phyloP scores from a whole-genome alignment of 2,113 vertebrate species.

The Pterocles orientalis region DNA sequence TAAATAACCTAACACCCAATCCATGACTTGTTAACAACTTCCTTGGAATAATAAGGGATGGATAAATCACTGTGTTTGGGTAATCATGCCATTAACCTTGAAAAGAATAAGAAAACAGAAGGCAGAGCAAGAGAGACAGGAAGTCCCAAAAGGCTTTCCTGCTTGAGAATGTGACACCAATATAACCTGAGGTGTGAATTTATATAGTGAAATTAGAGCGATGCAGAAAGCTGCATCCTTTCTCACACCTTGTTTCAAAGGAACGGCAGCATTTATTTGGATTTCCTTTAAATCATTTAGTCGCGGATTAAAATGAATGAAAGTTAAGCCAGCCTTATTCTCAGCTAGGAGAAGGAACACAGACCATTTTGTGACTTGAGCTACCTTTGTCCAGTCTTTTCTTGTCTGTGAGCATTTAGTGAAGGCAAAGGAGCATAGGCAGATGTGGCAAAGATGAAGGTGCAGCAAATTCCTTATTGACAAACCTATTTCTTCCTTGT shows the following conservation, averaged over 20 bases:
- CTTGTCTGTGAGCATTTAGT: neutral
- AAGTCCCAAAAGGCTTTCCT: constrained; percentile 13
- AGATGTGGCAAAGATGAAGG: neutral
- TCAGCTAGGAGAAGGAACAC: neutral
- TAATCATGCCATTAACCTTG: constrained; percentile 14
- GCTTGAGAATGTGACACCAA: neutral
- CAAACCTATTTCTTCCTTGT: neutral
- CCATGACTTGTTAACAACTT: constrained; percentile 60
- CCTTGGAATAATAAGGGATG: constrained; percentile 56
- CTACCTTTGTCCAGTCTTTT: neutral
- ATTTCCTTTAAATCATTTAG: neutral
- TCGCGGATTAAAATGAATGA: neutral
- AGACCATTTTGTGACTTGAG: neutral
- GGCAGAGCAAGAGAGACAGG: neutral
- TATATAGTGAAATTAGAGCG: neutral
- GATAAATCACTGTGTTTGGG: constrained; percentile 51
- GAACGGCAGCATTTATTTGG: neutral
- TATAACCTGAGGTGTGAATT: neutral
- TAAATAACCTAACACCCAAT: constrained; percentile 62
- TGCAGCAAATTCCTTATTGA: neutral
- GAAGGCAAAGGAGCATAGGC: neutral
- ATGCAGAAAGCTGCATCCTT: neutral
- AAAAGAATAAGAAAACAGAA: constrained; percentile 34
- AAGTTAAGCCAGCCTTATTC: neutral
- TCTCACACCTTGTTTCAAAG: neutral